Conservation (phyloP, 2,888 invertebrate genomes). For the Clostera curtula region DNA sequence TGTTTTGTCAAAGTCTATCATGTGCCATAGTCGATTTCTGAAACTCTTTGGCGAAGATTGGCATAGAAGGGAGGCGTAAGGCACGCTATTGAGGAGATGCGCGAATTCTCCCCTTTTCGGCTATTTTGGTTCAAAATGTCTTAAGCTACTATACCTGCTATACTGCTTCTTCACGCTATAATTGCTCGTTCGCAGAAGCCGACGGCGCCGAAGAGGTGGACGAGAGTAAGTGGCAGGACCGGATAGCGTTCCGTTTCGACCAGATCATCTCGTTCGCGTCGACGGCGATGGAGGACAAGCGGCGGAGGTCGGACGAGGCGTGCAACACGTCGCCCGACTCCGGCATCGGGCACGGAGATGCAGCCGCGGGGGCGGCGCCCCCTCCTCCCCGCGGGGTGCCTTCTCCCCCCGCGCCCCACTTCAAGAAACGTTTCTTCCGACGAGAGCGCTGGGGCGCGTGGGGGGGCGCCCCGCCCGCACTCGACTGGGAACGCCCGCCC, state of each 20-base stretch:
- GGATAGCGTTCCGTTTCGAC: constrained; percentile 95
- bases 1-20: no score
- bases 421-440: constrained; percentile 90
- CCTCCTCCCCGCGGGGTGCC: constrained; percentile 32
- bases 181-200: constrained; percentile 57
- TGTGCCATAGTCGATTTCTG: no score
- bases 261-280: constrained; percentile 94
- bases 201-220: constrained; percentile 81
- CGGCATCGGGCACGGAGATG: constrained; percentile 85
- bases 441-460: constrained; percentile 79
- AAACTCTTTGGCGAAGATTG: no score
- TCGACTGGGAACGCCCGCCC: constrained; percentile 68
- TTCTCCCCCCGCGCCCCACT: constrained; percentile 64
- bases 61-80: no score
- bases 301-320: constrained; percentile 87
- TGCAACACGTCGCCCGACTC: constrained; percentile 90
- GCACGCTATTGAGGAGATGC: no score
- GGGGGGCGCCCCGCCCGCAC: constrained; percentile 56
- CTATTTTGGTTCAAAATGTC: no score
- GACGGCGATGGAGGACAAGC: constrained; percentile 90
- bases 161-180: no score
- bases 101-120: no score
- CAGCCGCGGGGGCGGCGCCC: constrained; percentile 44
- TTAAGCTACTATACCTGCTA: no score
- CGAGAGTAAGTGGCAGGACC: constrained; percentile 93